Evolutionary conservation across 2,113 vertebrate species (phyloP), one percentile per base, ranked within the genome.

Genomic region (Periophthalmodon schlosseri): DNA sequence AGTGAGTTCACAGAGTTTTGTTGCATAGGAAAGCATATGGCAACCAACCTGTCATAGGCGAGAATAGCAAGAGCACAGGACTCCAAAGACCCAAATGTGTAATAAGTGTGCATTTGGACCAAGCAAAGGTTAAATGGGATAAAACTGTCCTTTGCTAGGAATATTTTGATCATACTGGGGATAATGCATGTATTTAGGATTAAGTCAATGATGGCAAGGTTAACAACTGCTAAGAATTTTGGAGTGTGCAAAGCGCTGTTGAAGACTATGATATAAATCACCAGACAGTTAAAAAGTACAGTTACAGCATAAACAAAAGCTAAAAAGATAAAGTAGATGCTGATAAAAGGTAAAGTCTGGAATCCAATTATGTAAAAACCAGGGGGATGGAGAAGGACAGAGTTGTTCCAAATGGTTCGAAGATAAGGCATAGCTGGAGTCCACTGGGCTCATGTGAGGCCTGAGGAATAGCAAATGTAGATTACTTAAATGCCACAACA

Each of bases 1-100:
- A 79, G 9, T 28, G 84, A 92, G 70, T 94, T 93, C 73, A 93
- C 74, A 0, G 84, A 80, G 54, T 88, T 82, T 0, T 92, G 90
- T 34, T 66, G 83, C 72, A 94, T 73, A 68, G 92, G 93, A 21
- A 94, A 92, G 71, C 89, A 92, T 36, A 94, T 92, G 0, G 89
- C 89, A 16, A 93, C 83, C n/a, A 93, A 61, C 16, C 93, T 28
- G 71, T 93, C 92, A 28, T 91, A 93, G 5, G 92, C 88, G 3
- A 94, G 90, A 24, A 93, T 60, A 12, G 85, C 86, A 0, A 93
- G 78, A 0, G 91, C 89, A 44, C 49, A 74, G 0, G 91, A 87
- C 69, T 93, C 93, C 8, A 93, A 5, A 0, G 70, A 3, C 0
- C 0, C n/a, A 56, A 80, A 83, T 0, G 11, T 0, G 69, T 91